Evolutionary conservation across 2,888 invertebrate species (phyloP), one percentile per base, ranked within the genome.

Genomic region (Oligia strigilis): DNA sequence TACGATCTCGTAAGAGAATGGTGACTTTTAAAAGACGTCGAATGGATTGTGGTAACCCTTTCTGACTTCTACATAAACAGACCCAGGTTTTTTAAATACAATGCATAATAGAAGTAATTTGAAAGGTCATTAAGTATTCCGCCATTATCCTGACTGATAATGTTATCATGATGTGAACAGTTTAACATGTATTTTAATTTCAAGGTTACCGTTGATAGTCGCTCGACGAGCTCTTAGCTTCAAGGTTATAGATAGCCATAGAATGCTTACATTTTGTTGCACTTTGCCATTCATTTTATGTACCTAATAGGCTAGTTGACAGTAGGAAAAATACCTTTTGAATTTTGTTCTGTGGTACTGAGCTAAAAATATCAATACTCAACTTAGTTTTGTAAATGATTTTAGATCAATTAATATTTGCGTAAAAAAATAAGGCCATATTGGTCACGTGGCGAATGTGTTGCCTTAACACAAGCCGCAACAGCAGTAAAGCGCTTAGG

Each of bases 131-230:
- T 75, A 60, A 62, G 69, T 82, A 77, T 67, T 72, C 74, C 23
- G 17, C 75, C 40, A 65, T 84, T 77, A 77, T 77, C 75, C 78
- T 75, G 66, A 55, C 76, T 71, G 82, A 80, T 79, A 84, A 69
- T 66, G 72, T 79, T 86, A 86, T 86, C 86, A 70, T 64, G 60
- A 77, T 79, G 84, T 81, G 64, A 70, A 75, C 80, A 73, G 66
- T 75, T 78, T 71, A 62, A 72, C 82, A 77, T 78, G 75, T 86
- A 80, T 36, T 78, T 66, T 72, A 60, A 73, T 80, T 83, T 83
- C 83, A 83, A 83, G 87, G 87, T 74, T 76, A 75, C 77, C 40
- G 52, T 78, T 84, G 73, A 65, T 79, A 77, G 49, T 36, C 71
- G 43, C 49, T 80, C 14, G 11, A 60, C 79, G 75, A 71, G 80